A percentile compares a stretch with the other conserved stretches of the same genome.
phyloP scores from a whole-genome alignment of 64 coral and sea anemone species.

The Stichodactyla helianthus region DNA sequence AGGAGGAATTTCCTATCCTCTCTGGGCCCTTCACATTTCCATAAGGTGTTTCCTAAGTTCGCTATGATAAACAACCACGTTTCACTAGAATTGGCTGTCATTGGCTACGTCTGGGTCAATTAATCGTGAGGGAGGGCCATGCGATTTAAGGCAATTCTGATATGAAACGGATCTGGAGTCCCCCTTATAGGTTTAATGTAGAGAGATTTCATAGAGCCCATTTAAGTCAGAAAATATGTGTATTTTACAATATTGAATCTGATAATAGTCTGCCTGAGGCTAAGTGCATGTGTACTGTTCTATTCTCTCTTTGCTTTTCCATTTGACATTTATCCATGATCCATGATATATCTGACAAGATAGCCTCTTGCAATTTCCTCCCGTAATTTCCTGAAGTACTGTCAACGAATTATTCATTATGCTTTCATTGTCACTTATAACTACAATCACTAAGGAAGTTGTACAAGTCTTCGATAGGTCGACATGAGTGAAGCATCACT shows the following conservation, averaged over 20 bases:
- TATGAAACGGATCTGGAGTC: constrained; percentile 45
- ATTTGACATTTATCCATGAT: constrained; percentile 94
- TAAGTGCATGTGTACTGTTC: constrained; percentile 95
- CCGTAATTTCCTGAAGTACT: constrained; percentile 99
- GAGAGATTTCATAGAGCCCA: constrained; percentile 65
- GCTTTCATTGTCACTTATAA: constrained; percentile 97
- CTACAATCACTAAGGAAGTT: constrained; percentile 86
- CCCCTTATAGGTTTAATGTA: constrained; percentile 20
- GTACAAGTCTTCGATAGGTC: constrained; percentile 33
- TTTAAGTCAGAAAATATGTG: constrained; percentile 68
- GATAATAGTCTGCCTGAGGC: constrained; percentile 77
- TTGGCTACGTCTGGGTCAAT: constrained; percentile 19
- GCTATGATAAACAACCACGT: constrained; percentile 6
- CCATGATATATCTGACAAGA: constrained; percentile 99
- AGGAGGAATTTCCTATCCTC: constrained; percentile 47
- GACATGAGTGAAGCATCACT: constrained; percentile 35
- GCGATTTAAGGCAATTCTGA: constrained; percentile 27
- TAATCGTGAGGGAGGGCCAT: constrained; percentile 26
- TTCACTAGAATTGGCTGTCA: not conserved
- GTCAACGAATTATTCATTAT: constrained; percentile 99
- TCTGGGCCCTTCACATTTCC: constrained; percentile 4
- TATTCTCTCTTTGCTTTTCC: constrained; percentile 81
- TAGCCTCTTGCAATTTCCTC: constrained; percentile 99
- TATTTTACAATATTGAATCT: constrained; percentile 78
- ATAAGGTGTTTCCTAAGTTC: constrained; percentile 25